These are phyloP conservation scores for Nomada ferruginata DNA, from an alignment of 2,888 invertebrate species.

Conservation along the genomic window DNA sequence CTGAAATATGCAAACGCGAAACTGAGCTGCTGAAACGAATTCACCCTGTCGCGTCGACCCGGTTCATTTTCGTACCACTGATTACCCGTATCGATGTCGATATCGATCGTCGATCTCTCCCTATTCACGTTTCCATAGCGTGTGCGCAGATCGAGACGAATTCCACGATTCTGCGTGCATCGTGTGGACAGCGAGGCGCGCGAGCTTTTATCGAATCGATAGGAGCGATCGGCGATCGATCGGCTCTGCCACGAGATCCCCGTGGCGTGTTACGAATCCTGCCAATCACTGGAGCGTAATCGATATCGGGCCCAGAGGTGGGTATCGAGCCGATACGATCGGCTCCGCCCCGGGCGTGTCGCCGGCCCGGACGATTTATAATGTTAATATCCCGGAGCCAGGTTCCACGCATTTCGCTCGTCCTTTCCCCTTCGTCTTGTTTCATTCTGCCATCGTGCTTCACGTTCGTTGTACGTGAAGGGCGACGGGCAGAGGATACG, in stretches of 20 bases:
- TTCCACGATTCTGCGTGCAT: slow-evolving; percentile 41
- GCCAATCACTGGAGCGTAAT: slow-evolving; percentile 82
- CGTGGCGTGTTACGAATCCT: slow-evolving; percentile 81
- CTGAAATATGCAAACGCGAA: neutral
- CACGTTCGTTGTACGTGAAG: neutral
- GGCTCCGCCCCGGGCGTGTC: slow-evolving; percentile 83
- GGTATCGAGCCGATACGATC: slow-evolving; percentile 81
- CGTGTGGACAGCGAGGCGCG: neutral
- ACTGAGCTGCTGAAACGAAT: neutral
- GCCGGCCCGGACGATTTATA: slow-evolving; percentile 82
- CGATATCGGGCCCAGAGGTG: slow-evolving; percentile 80
- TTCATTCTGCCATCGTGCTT: slow-evolving; percentile 33
- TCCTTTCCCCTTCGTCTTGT: slow-evolving; percentile 24
- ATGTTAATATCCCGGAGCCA: slow-evolving; percentile 81
- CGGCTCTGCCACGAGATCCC: slow-evolving; percentile 69
- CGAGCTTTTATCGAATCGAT: slow-evolving; percentile 43
- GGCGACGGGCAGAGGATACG: slow-evolving; percentile 6
- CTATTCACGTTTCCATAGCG: slow-evolving; percentile 2
- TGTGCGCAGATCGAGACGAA: slow-evolving; percentile 27
- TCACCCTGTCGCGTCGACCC: slow-evolving; percentile 11
- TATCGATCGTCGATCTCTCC: slow-evolving; percentile 19
- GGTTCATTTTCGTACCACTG: neutral
- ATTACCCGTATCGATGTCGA: slow-evolving; percentile 19
- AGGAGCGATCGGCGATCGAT: slow-evolving; percentile 55
- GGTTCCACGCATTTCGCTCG: slow-evolving; percentile 63